Conservation (phyloP, 2,113 vertebrate species). For the Chascanopsetta lugubris region DNA sequence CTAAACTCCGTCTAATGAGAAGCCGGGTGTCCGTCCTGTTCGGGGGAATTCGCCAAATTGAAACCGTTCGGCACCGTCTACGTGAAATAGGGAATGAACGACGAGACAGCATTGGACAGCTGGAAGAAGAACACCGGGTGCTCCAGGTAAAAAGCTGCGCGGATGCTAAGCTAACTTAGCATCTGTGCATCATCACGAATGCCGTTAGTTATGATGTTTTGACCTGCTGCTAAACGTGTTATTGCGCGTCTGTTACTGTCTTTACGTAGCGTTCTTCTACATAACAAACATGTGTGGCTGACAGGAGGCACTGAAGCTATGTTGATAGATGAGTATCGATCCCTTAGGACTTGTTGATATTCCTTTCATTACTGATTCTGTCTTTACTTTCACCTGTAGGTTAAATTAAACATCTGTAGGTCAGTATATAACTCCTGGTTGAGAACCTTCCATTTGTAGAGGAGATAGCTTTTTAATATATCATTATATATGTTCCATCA, state of each 20-base stretch:
- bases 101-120: conserved; percentile 83
- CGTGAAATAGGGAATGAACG: conserved; percentile 84
- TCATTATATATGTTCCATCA: no score
- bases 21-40: conserved; percentile 60
- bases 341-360: background rate
- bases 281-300: no score
- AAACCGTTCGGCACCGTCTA: conserved; percentile 71
- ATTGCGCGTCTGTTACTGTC: no score
- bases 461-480: no score
- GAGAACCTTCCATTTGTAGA: no score
- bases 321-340: background rate
- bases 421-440: no score
- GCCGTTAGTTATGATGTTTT: background rate
- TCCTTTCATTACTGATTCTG: background rate
- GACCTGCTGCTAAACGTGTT: background rate
- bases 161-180: conserved; percentile 48
- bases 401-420: background rate
- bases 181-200: background rate
- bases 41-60: conserved; percentile 74
- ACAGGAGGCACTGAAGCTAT: no score
- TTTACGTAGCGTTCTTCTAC: no score
- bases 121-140: conserved; percentile 85
- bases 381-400: no score
- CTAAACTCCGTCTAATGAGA: conserved; percentile 71
- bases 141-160: conserved; percentile 77